Percentiles rank a stretch among this genome's conserved stretches.
Conservation (phyloP, 2,113 vertebrate genomes). For the Takifugu bimaculatus region DNA sequence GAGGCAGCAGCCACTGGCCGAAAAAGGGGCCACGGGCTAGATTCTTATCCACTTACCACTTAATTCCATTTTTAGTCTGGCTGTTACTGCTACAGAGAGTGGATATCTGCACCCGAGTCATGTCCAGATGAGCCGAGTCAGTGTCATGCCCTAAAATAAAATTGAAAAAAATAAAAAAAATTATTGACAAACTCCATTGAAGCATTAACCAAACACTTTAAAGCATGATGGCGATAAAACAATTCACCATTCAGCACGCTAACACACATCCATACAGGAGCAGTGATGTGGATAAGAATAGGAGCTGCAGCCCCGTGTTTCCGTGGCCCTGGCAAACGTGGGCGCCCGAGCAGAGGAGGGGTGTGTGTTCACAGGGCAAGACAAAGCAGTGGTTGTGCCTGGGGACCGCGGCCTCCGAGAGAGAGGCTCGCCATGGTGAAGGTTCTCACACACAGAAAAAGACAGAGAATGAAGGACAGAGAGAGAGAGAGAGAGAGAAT, state of each 20-base stretch:
- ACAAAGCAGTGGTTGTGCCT: constrained; percentile 79
- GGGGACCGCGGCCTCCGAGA: constrained; percentile 66
- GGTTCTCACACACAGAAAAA: constrained; percentile 74
- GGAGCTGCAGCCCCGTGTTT: constrained; percentile 67
- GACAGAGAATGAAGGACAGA: constrained; percentile 34
- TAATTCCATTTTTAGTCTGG: constrained; percentile 69
- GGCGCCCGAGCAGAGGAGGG: constrained; percentile 67
- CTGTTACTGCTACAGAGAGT: constrained; percentile 28
- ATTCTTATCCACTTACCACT: constrained; percentile 69
- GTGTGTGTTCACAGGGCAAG: constrained; percentile 74
- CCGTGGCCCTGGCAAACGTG: constrained; percentile 60
- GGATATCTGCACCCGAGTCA: constrained; percentile 20
- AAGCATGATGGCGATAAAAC: constrained; percentile 37
- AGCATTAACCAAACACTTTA: constrained; percentile 13
- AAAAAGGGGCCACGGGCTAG: constrained; percentile 56
- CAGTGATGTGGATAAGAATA: constrained; percentile 64
- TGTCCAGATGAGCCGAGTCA: constrained; percentile 22
- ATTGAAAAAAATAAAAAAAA: not conserved
- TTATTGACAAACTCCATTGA: not conserved
- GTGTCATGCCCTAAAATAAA: not conserved
- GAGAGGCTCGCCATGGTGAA: constrained; percentile 64
- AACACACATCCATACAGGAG: constrained; percentile 46
- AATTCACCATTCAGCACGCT: constrained; percentile 40
- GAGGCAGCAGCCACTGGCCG: constrained; percentile 58
- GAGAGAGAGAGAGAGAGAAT: constrained; percentile 42